Base-by-base conservation (phyloP, 2,113 vertebrate genomes). In the Syrrhaptes paradoxus region DNA sequence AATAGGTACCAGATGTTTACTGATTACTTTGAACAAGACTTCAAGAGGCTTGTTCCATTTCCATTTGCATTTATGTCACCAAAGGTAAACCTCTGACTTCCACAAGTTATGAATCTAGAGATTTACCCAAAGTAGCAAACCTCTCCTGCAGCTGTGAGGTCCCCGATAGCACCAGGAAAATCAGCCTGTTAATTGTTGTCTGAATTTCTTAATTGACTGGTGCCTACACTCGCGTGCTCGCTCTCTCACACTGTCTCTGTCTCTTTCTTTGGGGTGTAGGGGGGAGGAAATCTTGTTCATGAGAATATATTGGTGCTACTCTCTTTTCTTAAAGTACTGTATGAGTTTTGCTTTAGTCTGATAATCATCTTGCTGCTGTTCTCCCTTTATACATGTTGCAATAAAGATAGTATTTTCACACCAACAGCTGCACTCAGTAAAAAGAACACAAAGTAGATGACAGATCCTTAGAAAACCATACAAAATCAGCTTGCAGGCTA, bases 151-250 rank as follows among this genome's bases (percentile, higher is more conserved):
- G 29, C 43, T 67, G 5, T 82, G 38, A 20, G 14, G 17, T 85
- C 17, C 32, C 14, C 68, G 26, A 18, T 43, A 68, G 45, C 43
- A 62, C 18, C 5, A 13, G 67, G 10, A 16, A 88, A 86, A 32
- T 61, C 62, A 68, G 13, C 34, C 32, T 61, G 0, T 49, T 32
- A 57, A 29, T 5, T 55, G 17, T 21, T 5, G 5, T 17, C 26
- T 86, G 45, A 34, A 54, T 73, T 83, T 71, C 28, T 29, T 62
- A 61, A 67, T 15, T 52, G 63, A 13, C 21, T 83, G 14, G 1
- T 90, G 49, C 32, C n/a, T 51, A 0, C 1, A 4, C 31, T 73
- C 2, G 0, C 24, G 1, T 34, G 24, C 51, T 90, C 38, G 4
- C 18, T 58, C n/a, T 18, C 43, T 32, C 14, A 57, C n/a, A 24